Percentiles rank a stretch among this genome's conserved stretches.
phyloP scores from a whole-genome alignment of 2,797 vertebrate species.

The Eurystomus glaucurus region DNA sequence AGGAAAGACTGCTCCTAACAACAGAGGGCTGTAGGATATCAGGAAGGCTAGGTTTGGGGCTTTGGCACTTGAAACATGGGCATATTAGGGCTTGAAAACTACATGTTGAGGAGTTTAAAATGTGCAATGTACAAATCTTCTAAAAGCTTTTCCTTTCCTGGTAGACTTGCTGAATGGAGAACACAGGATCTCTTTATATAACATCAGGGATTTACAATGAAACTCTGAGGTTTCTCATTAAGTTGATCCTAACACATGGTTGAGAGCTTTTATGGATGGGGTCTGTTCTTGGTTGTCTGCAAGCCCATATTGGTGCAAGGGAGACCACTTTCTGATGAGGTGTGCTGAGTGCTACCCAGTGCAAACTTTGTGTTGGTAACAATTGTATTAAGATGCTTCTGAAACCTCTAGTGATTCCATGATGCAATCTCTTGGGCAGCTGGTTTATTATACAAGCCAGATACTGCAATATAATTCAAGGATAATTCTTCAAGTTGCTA shows the following conservation, averaged over 20 bases:
- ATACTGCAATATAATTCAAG: neutral
- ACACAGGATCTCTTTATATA: neutral
- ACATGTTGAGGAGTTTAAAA: neutral
- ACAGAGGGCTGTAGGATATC: neutral
- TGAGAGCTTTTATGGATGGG: neutral
- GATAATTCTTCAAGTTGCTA: neutral
- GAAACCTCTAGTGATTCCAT: neutral
- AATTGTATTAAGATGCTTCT: neutral
- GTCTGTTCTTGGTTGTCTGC: neutral
- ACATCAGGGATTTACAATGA: neutral
- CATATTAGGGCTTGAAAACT: neutral
- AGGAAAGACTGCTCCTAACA: neutral
- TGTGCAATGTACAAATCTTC: neutral
- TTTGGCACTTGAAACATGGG: neutral
- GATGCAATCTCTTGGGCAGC: neutral
- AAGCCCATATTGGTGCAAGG: neutral
- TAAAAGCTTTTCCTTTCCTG: neutral
- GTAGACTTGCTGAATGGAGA: neutral
- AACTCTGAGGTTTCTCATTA: neutral
- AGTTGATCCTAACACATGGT: accelerated
- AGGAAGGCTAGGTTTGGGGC: neutral
- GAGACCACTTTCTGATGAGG: accelerated
- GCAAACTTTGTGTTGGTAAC: neutral
- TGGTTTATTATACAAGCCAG: neutral
- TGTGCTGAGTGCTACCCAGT: accelerated